Evolutionary conservation across 2,888 invertebrate species (phyloP).

Genomic region (Syrista parreyssii): DNA sequence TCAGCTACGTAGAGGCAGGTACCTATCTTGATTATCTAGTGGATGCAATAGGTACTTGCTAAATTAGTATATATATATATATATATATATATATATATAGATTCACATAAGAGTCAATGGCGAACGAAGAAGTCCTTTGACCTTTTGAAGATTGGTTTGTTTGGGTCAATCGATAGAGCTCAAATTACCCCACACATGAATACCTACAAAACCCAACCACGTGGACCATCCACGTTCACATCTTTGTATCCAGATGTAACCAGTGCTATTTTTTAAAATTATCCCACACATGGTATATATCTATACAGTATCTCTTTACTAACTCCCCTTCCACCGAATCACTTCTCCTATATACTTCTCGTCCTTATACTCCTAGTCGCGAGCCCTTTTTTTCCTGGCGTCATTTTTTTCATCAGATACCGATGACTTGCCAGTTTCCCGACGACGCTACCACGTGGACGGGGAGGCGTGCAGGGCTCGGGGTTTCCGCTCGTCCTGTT

Average conservation of each 20-base stretch:
- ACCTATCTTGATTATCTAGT: not conserved
- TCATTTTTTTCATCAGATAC: conserved; percentile 50
- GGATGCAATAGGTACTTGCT: not conserved
- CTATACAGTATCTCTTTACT: not conserved
- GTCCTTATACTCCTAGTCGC: not conserved
- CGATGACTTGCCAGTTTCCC: conserved; percentile 47
- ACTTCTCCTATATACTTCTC: not conserved
- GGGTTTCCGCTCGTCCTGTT: conserved; percentile 43
- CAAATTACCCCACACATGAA: not conserved
- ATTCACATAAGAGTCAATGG: not conserved
- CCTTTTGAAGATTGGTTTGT: not conserved
- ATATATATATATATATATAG: not conserved
- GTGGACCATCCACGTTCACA: too few species aligned
- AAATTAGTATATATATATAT: not conserved
- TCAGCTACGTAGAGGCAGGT: not conserved
- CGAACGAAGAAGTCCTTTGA: not conserved
- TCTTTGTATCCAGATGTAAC: too few species aligned
- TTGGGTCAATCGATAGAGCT: not conserved
- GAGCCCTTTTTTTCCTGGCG: conserved; percentile 28
- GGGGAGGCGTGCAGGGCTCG: conserved; percentile 4
- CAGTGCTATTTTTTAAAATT: not conserved
- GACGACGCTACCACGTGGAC: conserved; percentile 7
- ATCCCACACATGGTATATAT: not conserved
- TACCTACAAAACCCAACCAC: not conserved
- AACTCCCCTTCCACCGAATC: not conserved